phyloP scores from a whole-genome alignment of 2,113 vertebrate genomes.

The Ceyx margarethae region DNA sequence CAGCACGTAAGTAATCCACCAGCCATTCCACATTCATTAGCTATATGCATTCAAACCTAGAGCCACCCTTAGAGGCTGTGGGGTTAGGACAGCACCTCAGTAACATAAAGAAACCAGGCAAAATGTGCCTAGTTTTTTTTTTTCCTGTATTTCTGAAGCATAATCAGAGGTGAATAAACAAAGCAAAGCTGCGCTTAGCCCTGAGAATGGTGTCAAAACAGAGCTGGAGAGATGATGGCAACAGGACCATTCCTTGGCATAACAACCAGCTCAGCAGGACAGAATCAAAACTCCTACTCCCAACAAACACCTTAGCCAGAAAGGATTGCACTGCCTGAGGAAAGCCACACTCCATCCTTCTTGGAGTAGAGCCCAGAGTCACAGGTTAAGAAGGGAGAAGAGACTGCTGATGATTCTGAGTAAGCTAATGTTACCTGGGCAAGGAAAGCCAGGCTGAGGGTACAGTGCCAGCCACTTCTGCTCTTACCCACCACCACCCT shows the following conservation, averaged over 20 bases:
- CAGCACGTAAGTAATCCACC: background rate
- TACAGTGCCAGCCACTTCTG: background rate
- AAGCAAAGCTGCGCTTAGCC: background rate
- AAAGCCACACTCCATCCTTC: background rate
- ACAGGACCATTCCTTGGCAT: background rate
- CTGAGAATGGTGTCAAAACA: background rate
- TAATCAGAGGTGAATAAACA: background rate
- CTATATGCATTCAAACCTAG: background rate
- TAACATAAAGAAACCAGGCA: rapidly evolving
- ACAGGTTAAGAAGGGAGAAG: background rate
- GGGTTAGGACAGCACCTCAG: background rate
- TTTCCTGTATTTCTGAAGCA: background rate
- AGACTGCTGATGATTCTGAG: background rate
- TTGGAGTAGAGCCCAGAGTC: background rate
- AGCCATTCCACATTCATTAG: background rate
- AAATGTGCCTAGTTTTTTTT: background rate
- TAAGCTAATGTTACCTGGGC: too few species aligned
- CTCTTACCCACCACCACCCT: background rate
- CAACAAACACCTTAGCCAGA: background rate
- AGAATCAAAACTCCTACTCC: background rate
- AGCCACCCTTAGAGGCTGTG: background rate
- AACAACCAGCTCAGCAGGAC: background rate
- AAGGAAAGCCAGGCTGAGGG: background rate
- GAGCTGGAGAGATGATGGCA: background rate
- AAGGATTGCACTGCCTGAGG: background rate